phyloP scores from a whole-genome alignment of 2,797 vertebrate species.

The Sciaenops ocellatus region DNA sequence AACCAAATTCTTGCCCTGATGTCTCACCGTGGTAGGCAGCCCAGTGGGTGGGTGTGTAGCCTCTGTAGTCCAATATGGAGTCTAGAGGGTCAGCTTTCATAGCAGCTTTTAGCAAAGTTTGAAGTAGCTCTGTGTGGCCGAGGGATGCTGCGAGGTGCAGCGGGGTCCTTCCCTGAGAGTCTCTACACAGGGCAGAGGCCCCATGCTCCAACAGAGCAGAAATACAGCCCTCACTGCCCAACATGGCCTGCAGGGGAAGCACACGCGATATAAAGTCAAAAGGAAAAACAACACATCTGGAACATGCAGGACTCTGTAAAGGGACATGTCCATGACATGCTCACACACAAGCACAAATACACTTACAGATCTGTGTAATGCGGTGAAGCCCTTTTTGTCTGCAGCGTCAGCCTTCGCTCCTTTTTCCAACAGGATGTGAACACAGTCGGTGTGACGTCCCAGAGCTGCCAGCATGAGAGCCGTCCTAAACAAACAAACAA shows the following conservation, averaged over 20 bases:
- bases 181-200: conserved; percentile 93
- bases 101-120: conserved; percentile 89
- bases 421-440: conserved; percentile 96
- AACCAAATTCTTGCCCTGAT: neutral
- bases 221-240: conserved; percentile 92
- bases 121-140: conserved; percentile 89
- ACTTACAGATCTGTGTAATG: conserved; percentile 90
- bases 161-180: conserved; percentile 92
- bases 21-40: conserved; percentile 94
- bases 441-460: conserved; percentile 92
- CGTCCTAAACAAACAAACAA: conserved; percentile 82
- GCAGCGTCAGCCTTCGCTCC: conserved; percentile 91
- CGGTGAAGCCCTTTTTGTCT: conserved; percentile 92
- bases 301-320: neutral
- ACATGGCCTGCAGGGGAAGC: conserved; percentile 85
- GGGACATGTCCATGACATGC: neutral
- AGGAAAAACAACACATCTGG: neutral
- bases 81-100: conserved; percentile 90
- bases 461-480: conserved; percentile 95
- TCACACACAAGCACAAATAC: neutral
- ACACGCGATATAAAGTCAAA: conserved; percentile 4
- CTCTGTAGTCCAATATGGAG: conserved; percentile 91
- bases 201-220: conserved; percentile 94
- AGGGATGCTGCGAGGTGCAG: conserved; percentile 93
- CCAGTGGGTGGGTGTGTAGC: conserved; percentile 95